Evolutionary conservation across 2,888 invertebrate genomes (phyloP).

Genomic region (Gymnocheta viridis): DNA sequence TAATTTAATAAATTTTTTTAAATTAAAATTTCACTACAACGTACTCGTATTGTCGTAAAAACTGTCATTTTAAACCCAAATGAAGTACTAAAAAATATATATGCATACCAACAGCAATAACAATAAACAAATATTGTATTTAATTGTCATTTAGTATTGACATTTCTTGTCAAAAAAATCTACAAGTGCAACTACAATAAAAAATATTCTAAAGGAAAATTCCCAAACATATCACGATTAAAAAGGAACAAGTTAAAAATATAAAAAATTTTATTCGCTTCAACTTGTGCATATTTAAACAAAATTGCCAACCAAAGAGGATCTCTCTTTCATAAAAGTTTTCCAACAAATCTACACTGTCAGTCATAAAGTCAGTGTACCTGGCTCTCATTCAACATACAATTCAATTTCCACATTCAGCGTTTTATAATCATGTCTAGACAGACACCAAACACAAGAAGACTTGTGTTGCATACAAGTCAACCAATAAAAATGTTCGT

Average conservation of each 20-base stretch:
- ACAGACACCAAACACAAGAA: slow-evolving; percentile 68
- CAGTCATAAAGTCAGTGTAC: slow-evolving; percentile 16
- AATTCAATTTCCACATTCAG: slow-evolving; percentile 64
- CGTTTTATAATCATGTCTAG: slow-evolving; percentile 68
- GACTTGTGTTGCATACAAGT: slow-evolving; percentile 56
- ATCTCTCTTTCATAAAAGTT: background rate
- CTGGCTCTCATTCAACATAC: slow-evolving; percentile 46
- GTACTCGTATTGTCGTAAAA: slow-evolving; percentile 7
- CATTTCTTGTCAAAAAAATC: slow-evolving; percentile 52
- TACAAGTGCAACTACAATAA: slow-evolving; percentile 1
- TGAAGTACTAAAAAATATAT: slow-evolving; percentile 18
- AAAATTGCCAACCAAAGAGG: slow-evolving; percentile 43
- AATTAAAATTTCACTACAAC: slow-evolving; percentile 19
- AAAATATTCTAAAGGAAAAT: slow-evolving; percentile 24
- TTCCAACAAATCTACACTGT: background rate
- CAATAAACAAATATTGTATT: slow-evolving; percentile 50
- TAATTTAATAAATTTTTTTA: slow-evolving; percentile 18
- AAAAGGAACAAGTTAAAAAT: slow-evolving; percentile 42
- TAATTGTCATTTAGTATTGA: slow-evolving; percentile 60
- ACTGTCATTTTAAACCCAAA: slow-evolving; percentile 50
- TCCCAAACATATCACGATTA: slow-evolving; percentile 68
- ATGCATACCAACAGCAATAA: slow-evolving; percentile 29
- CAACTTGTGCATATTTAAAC: slow-evolving; percentile 55
- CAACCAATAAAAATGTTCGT: slow-evolving; percentile 33
- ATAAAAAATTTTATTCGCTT: slow-evolving; percentile 50